These are phyloP conservation scores for Probaryconus sp. DNA, from an alignment of 1,140 invertebrate species.

Conservation along the genomic window DNA sequence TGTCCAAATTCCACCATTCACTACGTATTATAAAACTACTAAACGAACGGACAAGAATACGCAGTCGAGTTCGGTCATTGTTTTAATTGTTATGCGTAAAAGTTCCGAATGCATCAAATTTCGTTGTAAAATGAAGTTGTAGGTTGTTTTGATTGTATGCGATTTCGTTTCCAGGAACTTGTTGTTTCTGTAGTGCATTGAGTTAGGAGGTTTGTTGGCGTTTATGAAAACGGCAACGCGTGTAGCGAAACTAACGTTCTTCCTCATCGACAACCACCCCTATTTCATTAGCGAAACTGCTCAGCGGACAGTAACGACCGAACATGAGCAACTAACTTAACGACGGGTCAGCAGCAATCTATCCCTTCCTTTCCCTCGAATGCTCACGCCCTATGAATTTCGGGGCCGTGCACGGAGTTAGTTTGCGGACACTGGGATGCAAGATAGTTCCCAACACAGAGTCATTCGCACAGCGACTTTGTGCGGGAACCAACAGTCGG, in stretches of 20 bases:
- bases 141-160: conserved; percentile 41
- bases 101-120: conserved; percentile 30
- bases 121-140: conserved; percentile 32
- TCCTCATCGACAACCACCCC: conserved; percentile 55
- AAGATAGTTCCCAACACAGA: conserved; percentile 53
- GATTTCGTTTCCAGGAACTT: conserved; percentile 33
- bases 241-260: conserved; percentile 53
- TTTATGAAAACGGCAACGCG: conserved; percentile 46
- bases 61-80: neutral
- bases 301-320: conserved; percentile 54
- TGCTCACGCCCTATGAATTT: conserved; percentile 44
- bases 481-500: conserved; percentile 42
- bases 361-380: conserved; percentile 42
- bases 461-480: conserved; percentile 42
- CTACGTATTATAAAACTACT: too few species aligned
- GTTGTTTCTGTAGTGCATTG: conserved; percentile 30
- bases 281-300: conserved; percentile 66
- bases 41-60: neutral
- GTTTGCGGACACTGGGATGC: conserved; percentile 53
- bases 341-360: conserved; percentile 65
- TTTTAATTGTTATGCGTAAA: conserved; percentile 40
- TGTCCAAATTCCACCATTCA: too few species aligned
- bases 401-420: conserved; percentile 37
- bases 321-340: conserved; percentile 64
- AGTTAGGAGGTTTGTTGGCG: conserved; percentile 49